phyloP scores from a whole-genome alignment of 2,888 invertebrate species.

The Lasioglossum malachurum region DNA sequence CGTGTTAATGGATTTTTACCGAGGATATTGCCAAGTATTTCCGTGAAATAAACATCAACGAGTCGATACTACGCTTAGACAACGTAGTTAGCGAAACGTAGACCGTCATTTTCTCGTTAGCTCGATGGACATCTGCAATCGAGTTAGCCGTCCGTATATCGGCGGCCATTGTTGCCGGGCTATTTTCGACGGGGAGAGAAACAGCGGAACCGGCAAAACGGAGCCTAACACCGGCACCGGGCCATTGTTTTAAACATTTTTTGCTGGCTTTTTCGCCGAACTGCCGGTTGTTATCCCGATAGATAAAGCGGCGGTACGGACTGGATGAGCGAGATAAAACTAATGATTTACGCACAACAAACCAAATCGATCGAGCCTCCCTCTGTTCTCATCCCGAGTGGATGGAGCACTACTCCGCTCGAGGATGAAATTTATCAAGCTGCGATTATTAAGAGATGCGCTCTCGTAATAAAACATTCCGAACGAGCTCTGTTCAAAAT shows the following conservation, averaged over 20 bases:
- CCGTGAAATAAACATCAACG: background rate
- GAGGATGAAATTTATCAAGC: slow-evolving; percentile 62
- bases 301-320: slow-evolving; percentile 82
- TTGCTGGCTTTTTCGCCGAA: slow-evolving; percentile 75
- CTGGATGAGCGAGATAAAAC: slow-evolving; percentile 83
- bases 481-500: background rate
- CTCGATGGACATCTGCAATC: slow-evolving; percentile 48
- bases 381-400: slow-evolving; percentile 71
- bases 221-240: slow-evolving; percentile 59
- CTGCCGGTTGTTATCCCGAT: slow-evolving; percentile 80
- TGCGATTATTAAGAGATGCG: slow-evolving; percentile 33
- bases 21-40: background rate
- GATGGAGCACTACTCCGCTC: slow-evolving; percentile 74
- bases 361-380: slow-evolving; percentile 42
- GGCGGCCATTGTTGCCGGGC: slow-evolving; percentile 54
- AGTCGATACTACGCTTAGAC: slow-evolving; percentile 34
- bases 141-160: slow-evolving; percentile 46
- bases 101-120: slow-evolving; percentile 54
- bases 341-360: slow-evolving; percentile 81
- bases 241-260: slow-evolving; percentile 78
- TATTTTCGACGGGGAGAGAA: slow-evolving; percentile 52
- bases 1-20: background rate
- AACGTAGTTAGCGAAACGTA: slow-evolving; percentile 25
- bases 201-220: slow-evolving; percentile 49
- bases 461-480: background rate